Conservation (phyloP, 2,888 invertebrate species). For the Bellardia bayeri region DNA sequence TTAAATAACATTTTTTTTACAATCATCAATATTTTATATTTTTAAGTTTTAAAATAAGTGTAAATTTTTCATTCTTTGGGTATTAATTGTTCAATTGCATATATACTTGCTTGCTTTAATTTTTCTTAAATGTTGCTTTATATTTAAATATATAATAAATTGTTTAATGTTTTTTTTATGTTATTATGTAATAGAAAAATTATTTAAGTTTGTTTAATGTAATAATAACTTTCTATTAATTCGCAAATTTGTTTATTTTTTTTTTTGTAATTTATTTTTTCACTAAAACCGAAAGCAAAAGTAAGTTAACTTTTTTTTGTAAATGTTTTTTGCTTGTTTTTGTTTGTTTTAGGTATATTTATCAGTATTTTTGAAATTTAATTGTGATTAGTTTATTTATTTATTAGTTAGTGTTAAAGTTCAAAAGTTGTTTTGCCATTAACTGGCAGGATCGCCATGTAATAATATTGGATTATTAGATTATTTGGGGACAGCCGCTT, state of each 20-base stretch:
- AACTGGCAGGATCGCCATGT: too few species aligned
- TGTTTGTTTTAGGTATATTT: constrained; percentile 39
- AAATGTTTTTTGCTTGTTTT: constrained; percentile 48
- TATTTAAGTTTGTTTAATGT: constrained; percentile 44
- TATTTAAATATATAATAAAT: constrained; percentile 61
- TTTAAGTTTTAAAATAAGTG: too few species aligned
- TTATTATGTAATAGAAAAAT: constrained; percentile 68
- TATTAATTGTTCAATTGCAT: constrained; percentile 49
- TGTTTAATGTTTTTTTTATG: constrained; percentile 59
- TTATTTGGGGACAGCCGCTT: too few species aligned
- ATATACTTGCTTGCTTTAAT: constrained; percentile 30
- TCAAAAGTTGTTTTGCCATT: too few species aligned
- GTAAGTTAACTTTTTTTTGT: constrained; percentile 60
- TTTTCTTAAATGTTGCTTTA: constrained; percentile 60
- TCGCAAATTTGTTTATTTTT: constrained; percentile 43
- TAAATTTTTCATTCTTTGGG: constrained; percentile 46
- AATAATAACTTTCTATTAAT: constrained; percentile 67
- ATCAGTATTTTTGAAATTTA: constrained; percentile 60
- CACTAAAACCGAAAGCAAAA: constrained; percentile 65
- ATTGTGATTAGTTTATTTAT: too few species aligned
- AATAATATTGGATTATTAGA: too few species aligned
- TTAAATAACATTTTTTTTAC: too few species aligned
- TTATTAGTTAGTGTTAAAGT: too few species aligned
- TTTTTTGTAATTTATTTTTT: constrained; percentile 37
- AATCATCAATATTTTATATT: too few species aligned